A percentile compares a stretch with the other conserved stretches of the same genome.
phyloP scores from a whole-genome alignment of 2,797 vertebrate species.

The Sebastes alutus region DNA sequence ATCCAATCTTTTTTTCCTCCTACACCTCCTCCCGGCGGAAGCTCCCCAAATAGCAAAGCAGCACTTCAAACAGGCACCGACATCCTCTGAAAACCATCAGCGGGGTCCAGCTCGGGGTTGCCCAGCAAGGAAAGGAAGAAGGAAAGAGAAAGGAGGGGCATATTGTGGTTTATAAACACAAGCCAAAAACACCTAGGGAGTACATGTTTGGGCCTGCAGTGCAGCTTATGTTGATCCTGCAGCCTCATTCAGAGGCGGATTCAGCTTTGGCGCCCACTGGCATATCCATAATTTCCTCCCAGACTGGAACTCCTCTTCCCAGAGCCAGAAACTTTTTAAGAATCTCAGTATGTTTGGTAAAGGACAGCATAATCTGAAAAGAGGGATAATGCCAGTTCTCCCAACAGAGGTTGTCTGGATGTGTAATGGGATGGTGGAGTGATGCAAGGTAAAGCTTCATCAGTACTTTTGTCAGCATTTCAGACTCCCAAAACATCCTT shows the following conservation, averaged over 20 bases:
- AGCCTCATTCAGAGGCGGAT: slow-evolving; percentile 56
- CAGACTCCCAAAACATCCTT: not conserved
- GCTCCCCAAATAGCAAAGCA: slow-evolving; percentile 66
- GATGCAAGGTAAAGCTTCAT: slow-evolving; percentile 8
- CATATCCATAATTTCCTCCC: slow-evolving; percentile 44
- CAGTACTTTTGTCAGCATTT: slow-evolving; percentile 31
- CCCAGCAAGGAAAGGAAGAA: slow-evolving; percentile 30
- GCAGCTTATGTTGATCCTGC: slow-evolving; percentile 69
- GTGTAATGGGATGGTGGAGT: slow-evolving; percentile 9
- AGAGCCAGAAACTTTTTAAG: slow-evolving; percentile 43
- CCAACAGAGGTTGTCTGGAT: slow-evolving; percentile 1
- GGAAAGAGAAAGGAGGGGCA: not conserved
- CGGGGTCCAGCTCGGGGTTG: slow-evolving; percentile 52
- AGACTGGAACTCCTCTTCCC: slow-evolving; percentile 29
- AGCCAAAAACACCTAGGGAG: slow-evolving; percentile 49
- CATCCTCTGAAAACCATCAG: slow-evolving; percentile 55
- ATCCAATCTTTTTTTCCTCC: slow-evolving; percentile 47
- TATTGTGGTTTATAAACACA: slow-evolving; percentile 52
- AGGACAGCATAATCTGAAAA: slow-evolving; percentile 25
- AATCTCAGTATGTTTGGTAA: slow-evolving; percentile 33
- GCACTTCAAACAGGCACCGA: slow-evolving; percentile 68
- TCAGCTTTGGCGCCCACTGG: slow-evolving; percentile 23
- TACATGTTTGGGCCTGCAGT: slow-evolving; percentile 57
- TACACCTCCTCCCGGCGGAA: slow-evolving; percentile 51
- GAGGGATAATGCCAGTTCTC: slow-evolving; percentile 20